A percentile compares a stretch with the other conserved stretches of the same genome.
Conservation (phyloP, 2,797 vertebrate species). For the Phoebastria nigripes region DNA sequence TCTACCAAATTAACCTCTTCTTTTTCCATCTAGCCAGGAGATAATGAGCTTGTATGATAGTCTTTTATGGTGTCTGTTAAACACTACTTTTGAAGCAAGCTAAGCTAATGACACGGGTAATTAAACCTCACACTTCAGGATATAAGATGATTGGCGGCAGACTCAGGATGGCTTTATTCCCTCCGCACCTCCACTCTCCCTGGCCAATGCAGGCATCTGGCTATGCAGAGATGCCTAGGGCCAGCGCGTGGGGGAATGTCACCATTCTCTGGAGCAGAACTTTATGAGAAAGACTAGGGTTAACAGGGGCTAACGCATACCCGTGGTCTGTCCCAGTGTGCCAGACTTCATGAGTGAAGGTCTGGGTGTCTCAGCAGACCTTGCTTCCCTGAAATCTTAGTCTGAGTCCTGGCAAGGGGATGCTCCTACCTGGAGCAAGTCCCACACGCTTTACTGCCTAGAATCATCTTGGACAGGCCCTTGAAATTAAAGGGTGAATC, state of each 20-base stretch:
- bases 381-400: neutral
- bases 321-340: neutral
- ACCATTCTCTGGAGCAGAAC: neutral
- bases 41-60: neutral
- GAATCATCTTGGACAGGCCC: neutral
- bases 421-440: neutral
- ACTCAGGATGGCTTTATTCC: neutral
- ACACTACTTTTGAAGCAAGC: neutral
- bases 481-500: neutral
- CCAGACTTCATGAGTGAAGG: neutral
- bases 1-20: neutral
- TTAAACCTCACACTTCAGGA: conserved; percentile 7
- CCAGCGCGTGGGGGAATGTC: neutral
- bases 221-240: neutral
- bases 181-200: neutral
- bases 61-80: neutral
- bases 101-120: conserved; percentile 13
- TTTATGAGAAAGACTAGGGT: neutral
- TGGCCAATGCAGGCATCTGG: neutral
- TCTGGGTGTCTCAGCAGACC: neutral
- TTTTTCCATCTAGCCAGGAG: neutral
- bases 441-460: neutral
- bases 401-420: neutral
- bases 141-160: neutral
- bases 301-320: neutral